A percentile compares a stretch with the other conserved stretches of the same genome.
phyloP scores from a whole-genome alignment of 2,113 vertebrate species.

The Hipposideros armiger region DNA sequence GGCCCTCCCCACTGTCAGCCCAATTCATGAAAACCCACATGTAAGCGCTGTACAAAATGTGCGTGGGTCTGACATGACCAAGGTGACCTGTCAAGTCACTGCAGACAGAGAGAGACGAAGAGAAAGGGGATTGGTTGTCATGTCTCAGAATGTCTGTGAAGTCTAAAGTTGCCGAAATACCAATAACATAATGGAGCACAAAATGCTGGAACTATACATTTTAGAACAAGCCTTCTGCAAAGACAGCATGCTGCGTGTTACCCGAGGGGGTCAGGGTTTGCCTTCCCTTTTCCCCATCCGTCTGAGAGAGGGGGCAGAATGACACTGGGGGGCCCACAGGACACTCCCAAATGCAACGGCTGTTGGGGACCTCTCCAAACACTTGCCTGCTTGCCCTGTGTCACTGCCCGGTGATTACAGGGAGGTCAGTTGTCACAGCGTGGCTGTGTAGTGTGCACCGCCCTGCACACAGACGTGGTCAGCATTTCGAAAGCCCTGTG shows the following conservation, averaged over 20 bases:
- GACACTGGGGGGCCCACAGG: not conserved
- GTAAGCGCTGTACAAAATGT: too few relatives aligned
- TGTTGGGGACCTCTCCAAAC: too few relatives aligned
- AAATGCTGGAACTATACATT: not conserved
- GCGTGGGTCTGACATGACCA: not conserved
- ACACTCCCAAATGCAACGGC: too few relatives aligned
- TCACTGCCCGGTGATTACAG: not conserved
- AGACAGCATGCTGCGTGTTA: fast-evolving
- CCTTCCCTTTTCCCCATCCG: too few relatives aligned
- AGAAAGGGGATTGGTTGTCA: not conserved
- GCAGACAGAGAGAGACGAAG: not conserved
- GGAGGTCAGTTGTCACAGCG: not conserved
- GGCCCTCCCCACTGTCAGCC: not conserved
- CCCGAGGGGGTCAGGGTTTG: too few relatives aligned
- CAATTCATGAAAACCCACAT: not conserved
- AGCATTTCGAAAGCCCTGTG: not conserved
- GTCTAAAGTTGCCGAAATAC: not conserved
- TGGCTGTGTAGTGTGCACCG: fast-evolving
- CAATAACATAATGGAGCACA: fast-evolving
- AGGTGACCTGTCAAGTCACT: too few relatives aligned
- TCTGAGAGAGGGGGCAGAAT: too few relatives aligned
- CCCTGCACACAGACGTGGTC: fast-evolving
- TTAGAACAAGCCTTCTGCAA: not conserved
- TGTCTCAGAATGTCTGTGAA: not conserved
- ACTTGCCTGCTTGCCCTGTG: fast-evolving